Conservation (phyloP, 2,888 invertebrate species). For the Cenopis cana region DNA sequence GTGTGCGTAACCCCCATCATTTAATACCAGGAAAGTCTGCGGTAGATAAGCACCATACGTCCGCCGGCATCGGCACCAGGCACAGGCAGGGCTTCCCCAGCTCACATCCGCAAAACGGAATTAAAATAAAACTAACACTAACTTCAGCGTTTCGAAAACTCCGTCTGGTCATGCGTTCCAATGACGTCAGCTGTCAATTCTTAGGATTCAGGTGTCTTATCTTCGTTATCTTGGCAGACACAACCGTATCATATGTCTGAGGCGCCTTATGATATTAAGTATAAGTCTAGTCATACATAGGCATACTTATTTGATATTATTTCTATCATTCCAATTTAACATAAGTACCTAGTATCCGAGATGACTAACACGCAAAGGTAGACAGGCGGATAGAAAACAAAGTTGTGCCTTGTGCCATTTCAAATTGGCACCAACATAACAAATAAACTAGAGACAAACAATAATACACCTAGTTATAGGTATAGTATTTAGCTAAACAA, state of each 20-base stretch:
- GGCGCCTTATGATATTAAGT: not conserved
- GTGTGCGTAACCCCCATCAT: slow-evolving; percentile 6
- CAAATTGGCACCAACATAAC: not conserved
- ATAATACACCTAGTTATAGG: not conserved
- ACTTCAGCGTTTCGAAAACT: slow-evolving; percentile 18
- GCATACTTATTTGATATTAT: too few species aligned
- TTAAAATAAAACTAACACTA: slow-evolving; percentile 8
- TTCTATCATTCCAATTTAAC: too few species aligned
- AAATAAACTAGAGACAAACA: not conserved
- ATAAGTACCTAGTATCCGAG: too few species aligned
- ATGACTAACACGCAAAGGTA: too few species aligned
- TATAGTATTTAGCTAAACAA: too few species aligned
- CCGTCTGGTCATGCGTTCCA: slow-evolving; percentile 3
- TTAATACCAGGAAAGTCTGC: slow-evolving; percentile 35
- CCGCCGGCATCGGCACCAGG: slow-evolving; percentile 10
- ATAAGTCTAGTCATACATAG: not conserved
- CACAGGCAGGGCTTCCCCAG: slow-evolving; percentile 33
- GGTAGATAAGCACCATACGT: slow-evolving; percentile 22
- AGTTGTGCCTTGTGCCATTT: not conserved
- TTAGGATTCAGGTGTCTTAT: slow-evolving; percentile 16
- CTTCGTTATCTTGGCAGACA: slow-evolving; percentile 17
- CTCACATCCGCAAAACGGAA: slow-evolving; percentile 16
- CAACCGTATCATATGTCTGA: slow-evolving; percentile 9
- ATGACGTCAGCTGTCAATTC: slow-evolving; percentile 21
- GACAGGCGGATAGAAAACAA: not conserved